A percentile compares a stretch with the other conserved stretches of the same genome.
Evolutionary conservation across 1,140 invertebrate genomes (phyloP).

Genomic region (Chironomus striatipennis): DNA sequence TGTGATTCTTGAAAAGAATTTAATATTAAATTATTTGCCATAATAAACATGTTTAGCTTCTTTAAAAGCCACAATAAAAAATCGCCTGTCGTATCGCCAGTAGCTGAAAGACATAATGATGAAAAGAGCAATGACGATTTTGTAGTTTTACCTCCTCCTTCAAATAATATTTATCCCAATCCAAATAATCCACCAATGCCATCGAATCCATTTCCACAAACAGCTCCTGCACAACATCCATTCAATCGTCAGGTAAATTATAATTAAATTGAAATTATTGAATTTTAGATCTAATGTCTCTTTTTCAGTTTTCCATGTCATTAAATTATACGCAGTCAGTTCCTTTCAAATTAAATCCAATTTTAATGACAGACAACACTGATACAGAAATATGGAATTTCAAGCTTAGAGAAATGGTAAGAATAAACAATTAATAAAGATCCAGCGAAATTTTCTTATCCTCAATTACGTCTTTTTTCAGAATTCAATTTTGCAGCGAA

Average conservation of each 20-base stretch:
- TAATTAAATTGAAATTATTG: not conserved
- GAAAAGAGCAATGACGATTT: not conserved
- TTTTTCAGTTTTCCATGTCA: not conserved
- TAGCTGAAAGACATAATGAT: not conserved
- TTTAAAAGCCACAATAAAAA: conserved; percentile 15
- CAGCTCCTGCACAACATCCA: not conserved
- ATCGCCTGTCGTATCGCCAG: not conserved
- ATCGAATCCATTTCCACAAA: not conserved
- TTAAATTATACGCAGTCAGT: not conserved
- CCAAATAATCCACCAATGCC: not conserved
- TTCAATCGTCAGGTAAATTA: not conserved
- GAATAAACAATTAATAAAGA: not conserved
- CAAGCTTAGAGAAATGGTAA: conserved; percentile 4
- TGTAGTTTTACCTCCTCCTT: not conserved
- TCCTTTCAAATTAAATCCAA: conserved; percentile 7
- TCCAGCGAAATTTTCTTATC: too few relatives aligned
- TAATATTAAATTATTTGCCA: not conserved
- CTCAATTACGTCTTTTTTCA: not conserved
- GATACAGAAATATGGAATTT: conserved; percentile 5
- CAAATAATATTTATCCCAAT: not conserved
- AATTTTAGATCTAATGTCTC: not conserved
- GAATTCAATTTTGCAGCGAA: not conserved
- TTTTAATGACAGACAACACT: not conserved
- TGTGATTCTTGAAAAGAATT: not conserved
- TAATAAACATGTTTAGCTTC: conserved; percentile 11